Evolutionary conservation across 2,888 invertebrate genomes (phyloP), one percentile per base, ranked within the genome.

Genomic region (Seira musarum): DNA sequence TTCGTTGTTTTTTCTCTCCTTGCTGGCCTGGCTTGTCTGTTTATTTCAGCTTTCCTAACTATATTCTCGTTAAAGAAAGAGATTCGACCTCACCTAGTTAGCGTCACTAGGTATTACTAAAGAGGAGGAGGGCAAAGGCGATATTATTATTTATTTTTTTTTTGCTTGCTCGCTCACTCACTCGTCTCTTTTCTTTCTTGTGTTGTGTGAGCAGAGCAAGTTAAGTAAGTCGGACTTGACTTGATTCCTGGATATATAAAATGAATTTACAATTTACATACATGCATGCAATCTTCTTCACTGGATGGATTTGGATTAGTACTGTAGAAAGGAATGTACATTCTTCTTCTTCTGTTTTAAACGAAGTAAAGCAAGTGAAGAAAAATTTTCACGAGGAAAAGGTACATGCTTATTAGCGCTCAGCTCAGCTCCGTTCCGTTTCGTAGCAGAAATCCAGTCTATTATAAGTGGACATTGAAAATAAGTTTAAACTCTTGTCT

Each of bases 11-110:
- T 60, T 8, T 60, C 60, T 60, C 10, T 60, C 21, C 21, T 60
- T n/a, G n/a, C n/a, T n/a, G n/a, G n/a, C n/a, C n/a, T n/a, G n/a
- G n/a, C 60, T 60, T 30, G 30, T 30, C 30, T 30, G 30, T 30
- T 30, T n/a, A 21, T 22, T 60, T 60, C 72, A 65, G 57, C 76
- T 81, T 76, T 60, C 22, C 60, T 81, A 81, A 81, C 76, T 81
- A 81, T 81, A 76, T 76, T 81, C 81, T 81, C 22, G 81, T 81
- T 81, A 81, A 80, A 75, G 71, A 66, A 80, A 80, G 64, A 81
- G 81, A 71, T 68, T 81, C 81, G 76, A 81, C 81, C 81, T 81
- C 81, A 76, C 76, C 81, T 81, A 81, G 81, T 81, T 81, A 81
- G 76, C 81, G 72, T 76, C 81, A 76, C 63, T 72, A 76, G 71